Evolutionary conservation across 2,797 vertebrate genomes (phyloP).

Genomic region (Choloepus didactylus): DNA sequence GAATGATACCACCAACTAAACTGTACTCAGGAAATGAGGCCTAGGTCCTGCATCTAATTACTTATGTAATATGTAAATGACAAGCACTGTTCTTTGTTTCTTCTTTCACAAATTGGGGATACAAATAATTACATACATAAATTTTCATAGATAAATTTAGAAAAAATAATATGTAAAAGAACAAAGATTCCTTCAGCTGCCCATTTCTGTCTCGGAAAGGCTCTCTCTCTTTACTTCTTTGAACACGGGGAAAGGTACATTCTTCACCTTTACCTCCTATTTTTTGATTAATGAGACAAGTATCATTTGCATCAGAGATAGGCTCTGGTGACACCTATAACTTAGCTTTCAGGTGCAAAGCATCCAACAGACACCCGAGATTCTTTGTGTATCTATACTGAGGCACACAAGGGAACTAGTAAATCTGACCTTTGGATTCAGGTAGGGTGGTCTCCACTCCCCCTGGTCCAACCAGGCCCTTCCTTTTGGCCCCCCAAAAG

Average conservation of each 20-base stretch:
- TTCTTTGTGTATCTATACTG: not conserved
- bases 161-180: not conserved
- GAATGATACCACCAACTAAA: not conserved
- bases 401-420: not conserved
- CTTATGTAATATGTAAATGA: not conserved
- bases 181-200: not conserved
- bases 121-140: not conserved
- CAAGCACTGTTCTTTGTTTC: not conserved
- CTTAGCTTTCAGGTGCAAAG: not conserved
- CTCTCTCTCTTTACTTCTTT: not conserved
- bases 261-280: not conserved
- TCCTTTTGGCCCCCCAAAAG: not conserved
- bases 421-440: not conserved
- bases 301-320: not conserved
- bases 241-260: not conserved
- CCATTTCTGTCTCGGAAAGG: not conserved
- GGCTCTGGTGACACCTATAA: not conserved
- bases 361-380: not conserved
- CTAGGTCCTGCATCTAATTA: not conserved
- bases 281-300: not conserved
- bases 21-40: not conserved
- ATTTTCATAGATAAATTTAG: not conserved
- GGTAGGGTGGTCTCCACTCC: not conserved
- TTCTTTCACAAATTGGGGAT: not conserved
- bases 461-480: not conserved